Evolutionary conservation across 2,797 vertebrate species (phyloP).

Genomic region (Hapalemur alaotrensis): DNA sequence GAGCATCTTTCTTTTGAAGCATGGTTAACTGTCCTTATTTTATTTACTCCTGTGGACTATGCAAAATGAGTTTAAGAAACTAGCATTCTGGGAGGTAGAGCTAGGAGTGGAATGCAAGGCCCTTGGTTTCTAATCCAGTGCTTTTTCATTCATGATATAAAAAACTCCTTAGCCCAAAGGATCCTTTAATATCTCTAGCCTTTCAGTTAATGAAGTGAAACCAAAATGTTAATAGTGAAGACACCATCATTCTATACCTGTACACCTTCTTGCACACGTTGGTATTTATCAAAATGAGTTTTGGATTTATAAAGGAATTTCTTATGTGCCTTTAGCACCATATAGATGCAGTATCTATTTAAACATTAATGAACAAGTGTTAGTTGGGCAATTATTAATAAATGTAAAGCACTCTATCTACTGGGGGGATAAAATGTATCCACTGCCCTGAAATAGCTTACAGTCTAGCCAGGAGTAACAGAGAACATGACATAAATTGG

Average conservation of each 20-base stretch:
- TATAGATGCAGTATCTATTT: neutral
- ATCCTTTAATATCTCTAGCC: neutral
- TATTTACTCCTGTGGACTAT: neutral
- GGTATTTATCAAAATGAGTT: conserved; percentile 27
- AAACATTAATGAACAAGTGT: neutral
- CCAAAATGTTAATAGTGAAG: neutral
- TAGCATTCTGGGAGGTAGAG: neutral
- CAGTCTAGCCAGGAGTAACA: neutral
- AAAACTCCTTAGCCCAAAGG: neutral
- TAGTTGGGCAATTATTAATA: neutral
- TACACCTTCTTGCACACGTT: neutral
- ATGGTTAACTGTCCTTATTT: conserved; percentile 25
- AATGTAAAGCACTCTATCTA: neutral
- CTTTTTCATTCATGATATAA: neutral
- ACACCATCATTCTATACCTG: neutral
- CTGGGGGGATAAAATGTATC: neutral
- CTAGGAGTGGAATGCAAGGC: neutral
- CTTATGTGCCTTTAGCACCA: neutral
- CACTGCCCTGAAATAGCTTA: conserved; percentile 8
- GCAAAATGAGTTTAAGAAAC: neutral
- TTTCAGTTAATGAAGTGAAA: conserved; percentile 9
- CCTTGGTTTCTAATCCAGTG: neutral
- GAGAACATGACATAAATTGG: neutral
- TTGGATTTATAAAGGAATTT: conserved; percentile 13
- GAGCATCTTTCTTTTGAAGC: conserved; percentile 30